A percentile compares a stretch with the other conserved stretches of the same genome.
These are phyloP conservation scores for Bruchidius siliquastri DNA, from an alignment of 2,888 invertebrate species.

Conservation along the genomic window DNA sequence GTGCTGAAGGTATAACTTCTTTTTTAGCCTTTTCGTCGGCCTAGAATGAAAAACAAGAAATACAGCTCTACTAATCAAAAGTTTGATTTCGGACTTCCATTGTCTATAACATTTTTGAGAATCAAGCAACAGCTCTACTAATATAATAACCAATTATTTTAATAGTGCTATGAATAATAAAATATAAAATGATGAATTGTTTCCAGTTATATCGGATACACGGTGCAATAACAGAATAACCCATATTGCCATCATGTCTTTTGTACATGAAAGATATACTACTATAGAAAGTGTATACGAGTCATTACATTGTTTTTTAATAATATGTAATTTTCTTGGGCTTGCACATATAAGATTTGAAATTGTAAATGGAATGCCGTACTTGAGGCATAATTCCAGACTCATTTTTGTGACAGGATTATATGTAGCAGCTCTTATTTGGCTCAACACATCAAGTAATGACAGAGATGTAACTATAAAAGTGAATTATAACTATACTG, in stretches of 20 bases:
- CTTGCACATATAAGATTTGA: not conserved
- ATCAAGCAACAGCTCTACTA: no score
- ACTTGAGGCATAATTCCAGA: not conserved
- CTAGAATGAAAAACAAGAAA: not conserved
- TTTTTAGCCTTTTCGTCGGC: not conserved
- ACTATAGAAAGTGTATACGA: not conserved
- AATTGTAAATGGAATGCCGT: not conserved
- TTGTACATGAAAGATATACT: not conserved
- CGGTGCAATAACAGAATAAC: not conserved
- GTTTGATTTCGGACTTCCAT: no score
- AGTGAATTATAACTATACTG: not conserved
- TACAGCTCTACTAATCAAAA: no score
- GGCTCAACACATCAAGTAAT: not conserved
- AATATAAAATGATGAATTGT: not conserved
- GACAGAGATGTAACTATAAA: slow-evolving; percentile 1
- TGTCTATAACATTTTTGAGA: no score
- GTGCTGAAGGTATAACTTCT: not conserved
- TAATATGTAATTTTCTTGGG: not conserved
- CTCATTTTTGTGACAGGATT: not conserved
- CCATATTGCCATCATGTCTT: not conserved
- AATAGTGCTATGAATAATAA: not conserved
- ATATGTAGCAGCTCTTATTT: not conserved
- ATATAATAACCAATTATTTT: not conserved
- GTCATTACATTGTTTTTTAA: not conserved
- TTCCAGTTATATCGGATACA: not conserved